Evolutionary conservation across 2,888 invertebrate genomes (phyloP), one percentile per base, ranked within the genome.

Genomic region (Bellardia bayeri): DNA sequence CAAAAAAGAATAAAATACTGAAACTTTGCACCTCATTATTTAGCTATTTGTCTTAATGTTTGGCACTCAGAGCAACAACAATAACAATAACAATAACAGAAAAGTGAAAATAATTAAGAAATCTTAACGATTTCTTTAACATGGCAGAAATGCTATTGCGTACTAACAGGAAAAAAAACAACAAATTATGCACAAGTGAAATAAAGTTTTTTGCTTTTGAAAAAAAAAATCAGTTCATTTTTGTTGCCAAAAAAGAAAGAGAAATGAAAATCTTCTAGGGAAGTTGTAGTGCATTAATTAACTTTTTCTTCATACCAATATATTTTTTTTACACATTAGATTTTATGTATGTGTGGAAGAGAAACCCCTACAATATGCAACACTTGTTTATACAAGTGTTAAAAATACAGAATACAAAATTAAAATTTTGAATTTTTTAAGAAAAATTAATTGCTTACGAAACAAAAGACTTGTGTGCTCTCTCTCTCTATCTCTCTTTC

Each of bases 11-110:
- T 5, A 30, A 69, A 40, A 64, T 54, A 14, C 3, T 49, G 14
- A 58, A 85, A 80, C 75, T 83, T 87, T 78, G 74, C 82, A 87
- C 79, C 79, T 85, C 79, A 87, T 87, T 87, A 87, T 87, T 79
- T 85, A 7, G 76, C 75, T 74, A 85, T 87, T 87, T 87, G 82
- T 87, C 85, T 87, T 82, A 82, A 87, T 82, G 58, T 81, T 58
- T 49, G n/a, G 3, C 37, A 33, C 30, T 14, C 30, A 49, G 16
- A 54, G 14, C 30, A 14, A 71, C 0, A 37, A n/a, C 16, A 63
- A 68, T 11, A 45, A 23, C 13, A 75, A 69, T 3, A 68, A 68
- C n/a, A n/a, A 63, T 16, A 64, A 58, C 2, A n/a, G 11, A 76
- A 76, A 49, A 80, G 13, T n/a, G 49, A 76, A 79, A 82, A 75